Percentiles rank a stretch among this genome's conserved stretches.
Evolutionary conservation across 35 echinoderm and acorn worm species (phyloP).

Genomic region (Acanthaster planci): DNA sequence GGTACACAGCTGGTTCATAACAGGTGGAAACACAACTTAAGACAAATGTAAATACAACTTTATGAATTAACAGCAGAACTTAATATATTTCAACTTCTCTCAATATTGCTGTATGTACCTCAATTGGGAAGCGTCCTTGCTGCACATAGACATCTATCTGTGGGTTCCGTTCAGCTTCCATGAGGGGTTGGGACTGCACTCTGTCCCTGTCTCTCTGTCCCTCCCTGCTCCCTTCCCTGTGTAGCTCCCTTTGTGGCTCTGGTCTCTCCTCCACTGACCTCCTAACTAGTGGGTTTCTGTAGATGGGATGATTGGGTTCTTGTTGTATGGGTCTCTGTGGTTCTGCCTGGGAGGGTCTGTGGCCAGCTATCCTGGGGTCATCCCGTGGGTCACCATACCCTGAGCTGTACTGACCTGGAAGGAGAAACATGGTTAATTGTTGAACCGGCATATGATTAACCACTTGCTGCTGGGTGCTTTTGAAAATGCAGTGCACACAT

Average conservation of each 20-base stretch:
- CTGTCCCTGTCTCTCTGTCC: not conserved
- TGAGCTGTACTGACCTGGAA: not conserved
- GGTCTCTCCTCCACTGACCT: not conserved
- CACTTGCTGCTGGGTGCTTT: no score
- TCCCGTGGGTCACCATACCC: not conserved
- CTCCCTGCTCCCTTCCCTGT: constrained; percentile 15
- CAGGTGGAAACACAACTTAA: no score
- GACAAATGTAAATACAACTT: no score
- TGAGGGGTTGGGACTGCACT: not conserved
- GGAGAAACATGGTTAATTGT: not conserved
- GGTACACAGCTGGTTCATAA: no score
- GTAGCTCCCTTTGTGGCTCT: not conserved
- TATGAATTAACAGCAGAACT: no score
- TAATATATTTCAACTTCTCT: no score
- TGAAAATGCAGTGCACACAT: no score
- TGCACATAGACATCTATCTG: constrained; percentile 13
- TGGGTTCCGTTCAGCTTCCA: not conserved
- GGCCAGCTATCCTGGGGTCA: not conserved
- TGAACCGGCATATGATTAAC: no score
- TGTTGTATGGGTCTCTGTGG: not conserved
- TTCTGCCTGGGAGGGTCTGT: not conserved
- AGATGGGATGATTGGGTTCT: not conserved
- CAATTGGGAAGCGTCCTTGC: not conserved
- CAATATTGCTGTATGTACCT: not conserved
- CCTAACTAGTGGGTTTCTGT: not conserved